Conservation (phyloP, 2,888 invertebrate species). For the Drepanosiphum platanoidis region DNA sequence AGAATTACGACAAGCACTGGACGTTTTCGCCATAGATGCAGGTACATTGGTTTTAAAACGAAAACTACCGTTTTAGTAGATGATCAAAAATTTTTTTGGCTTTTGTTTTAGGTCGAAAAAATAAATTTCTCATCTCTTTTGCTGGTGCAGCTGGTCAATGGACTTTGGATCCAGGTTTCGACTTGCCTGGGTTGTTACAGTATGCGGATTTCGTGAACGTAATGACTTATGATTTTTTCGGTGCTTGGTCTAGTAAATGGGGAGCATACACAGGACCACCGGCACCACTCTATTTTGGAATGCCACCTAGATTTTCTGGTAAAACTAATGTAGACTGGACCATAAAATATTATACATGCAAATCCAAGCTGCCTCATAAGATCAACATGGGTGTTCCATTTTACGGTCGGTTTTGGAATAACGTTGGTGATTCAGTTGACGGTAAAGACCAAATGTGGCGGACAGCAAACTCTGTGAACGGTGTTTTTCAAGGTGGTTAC, state of each 20-base stretch:
- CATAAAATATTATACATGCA: constrained; percentile 63
- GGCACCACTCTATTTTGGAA: constrained; percentile 62
- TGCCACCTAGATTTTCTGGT: constrained; percentile 63
- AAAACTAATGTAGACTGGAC: constrained; percentile 63
- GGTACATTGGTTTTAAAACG: not conserved
- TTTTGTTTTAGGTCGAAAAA: constrained; percentile 30
- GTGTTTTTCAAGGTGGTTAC: constrained; percentile 63
- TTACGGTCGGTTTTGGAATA: constrained; percentile 63
- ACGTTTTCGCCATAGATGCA: not conserved
- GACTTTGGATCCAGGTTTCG: constrained; percentile 63
- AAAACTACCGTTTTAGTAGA: not conserved
- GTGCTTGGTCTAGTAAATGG: constrained; percentile 63
- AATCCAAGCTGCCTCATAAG: constrained; percentile 62
- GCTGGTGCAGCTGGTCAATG: constrained; percentile 64
- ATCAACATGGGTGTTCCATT: constrained; percentile 64
- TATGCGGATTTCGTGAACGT: constrained; percentile 63
- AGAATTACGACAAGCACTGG: constrained; percentile 62
- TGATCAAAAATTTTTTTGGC: not conserved
- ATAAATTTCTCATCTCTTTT: constrained; percentile 63
- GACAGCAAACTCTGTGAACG: constrained; percentile 55
- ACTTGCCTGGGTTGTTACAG: constrained; percentile 62
- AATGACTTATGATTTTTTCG: constrained; percentile 64
- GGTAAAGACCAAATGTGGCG: constrained; percentile 63
- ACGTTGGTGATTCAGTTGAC: constrained; percentile 62
- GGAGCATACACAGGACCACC: constrained; percentile 64